Percentiles rank a stretch among this genome's conserved stretches.
phyloP scores from a whole-genome alignment of 2,888 invertebrate genomes.

The Cataglyphis livida region DNA sequence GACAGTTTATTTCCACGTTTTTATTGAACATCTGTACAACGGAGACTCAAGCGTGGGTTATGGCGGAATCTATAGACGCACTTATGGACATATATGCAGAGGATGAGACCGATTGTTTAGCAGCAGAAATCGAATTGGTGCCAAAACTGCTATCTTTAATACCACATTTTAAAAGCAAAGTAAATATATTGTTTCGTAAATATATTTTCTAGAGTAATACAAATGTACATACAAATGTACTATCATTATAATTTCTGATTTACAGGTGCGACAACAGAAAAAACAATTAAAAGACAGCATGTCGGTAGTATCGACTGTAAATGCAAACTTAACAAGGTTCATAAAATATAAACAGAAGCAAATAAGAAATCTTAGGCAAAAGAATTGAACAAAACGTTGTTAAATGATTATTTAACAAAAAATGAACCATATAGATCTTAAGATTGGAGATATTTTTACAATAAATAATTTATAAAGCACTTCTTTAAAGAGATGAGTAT shows the following conservation, averaged over 20 bases:
- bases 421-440: constrained; percentile 31
- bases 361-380: constrained; percentile 62
- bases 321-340: constrained; percentile 90
- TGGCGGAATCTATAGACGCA: constrained; percentile 91
- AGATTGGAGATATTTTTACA: constrained; percentile 43
- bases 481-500: not conserved
- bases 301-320: constrained; percentile 90
- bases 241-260: constrained; percentile 7
- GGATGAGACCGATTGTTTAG: constrained; percentile 90
- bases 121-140: constrained; percentile 88
- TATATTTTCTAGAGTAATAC: not conserved
- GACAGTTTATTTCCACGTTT: constrained; percentile 87
- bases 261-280: constrained; percentile 89
- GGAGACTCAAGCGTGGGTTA: constrained; percentile 90
- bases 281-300: constrained; percentile 89
- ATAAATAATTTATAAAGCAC: constrained; percentile 47
- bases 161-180: constrained; percentile 90
- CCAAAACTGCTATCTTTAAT: constrained; percentile 88
- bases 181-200: constrained; percentile 78
- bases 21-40: constrained; percentile 88
- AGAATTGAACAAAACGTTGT: not conserved
- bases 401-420: not conserved
- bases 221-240: not conserved
- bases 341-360: constrained; percentile 89
- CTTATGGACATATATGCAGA: constrained; percentile 92